Evolutionary conservation across 2,113 vertebrate species (phyloP).

Genomic region (Oreochromis aureus): DNA sequence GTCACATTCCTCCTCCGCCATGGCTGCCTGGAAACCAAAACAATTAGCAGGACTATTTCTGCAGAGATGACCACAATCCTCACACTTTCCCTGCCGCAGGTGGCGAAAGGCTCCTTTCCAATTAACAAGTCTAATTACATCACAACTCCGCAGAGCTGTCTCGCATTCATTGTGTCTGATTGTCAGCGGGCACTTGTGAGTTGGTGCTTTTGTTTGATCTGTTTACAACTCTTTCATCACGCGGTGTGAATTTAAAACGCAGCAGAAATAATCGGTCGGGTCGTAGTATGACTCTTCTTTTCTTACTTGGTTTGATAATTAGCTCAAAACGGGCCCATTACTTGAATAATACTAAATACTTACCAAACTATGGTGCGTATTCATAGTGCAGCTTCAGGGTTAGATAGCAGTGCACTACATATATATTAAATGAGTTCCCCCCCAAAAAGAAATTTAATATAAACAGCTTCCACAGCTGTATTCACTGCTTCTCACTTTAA

Average conservation of each 20-base stretch:
- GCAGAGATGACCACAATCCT: constrained; percentile 46
- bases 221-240: background rate
- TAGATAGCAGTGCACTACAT: background rate
- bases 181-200: background rate
- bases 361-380: rapidly evolving
- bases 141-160: constrained; percentile 36
- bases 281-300: background rate
- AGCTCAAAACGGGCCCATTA: background rate
- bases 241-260: background rate
- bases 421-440: rapidly evolving
- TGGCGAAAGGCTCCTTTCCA: constrained; percentile 44
- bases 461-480: background rate
- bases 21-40: constrained; percentile 34
- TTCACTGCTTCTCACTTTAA: background rate
- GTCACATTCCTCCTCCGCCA: background rate
- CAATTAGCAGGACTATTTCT: constrained; percentile 42
- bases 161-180: constrained; percentile 8
- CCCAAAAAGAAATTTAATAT: background rate
- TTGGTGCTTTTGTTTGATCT: background rate
- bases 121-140: constrained; percentile 65
- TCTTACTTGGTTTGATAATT: constrained; percentile 19
- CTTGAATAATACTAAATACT: background rate
- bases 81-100: constrained; percentile 44
- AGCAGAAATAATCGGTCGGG: background rate
- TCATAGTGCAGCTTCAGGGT: background rate